These are phyloP conservation scores for Cherax destructor DNA, from an alignment of 1,140 invertebrate genomes.

Conservation along the genomic window DNA sequence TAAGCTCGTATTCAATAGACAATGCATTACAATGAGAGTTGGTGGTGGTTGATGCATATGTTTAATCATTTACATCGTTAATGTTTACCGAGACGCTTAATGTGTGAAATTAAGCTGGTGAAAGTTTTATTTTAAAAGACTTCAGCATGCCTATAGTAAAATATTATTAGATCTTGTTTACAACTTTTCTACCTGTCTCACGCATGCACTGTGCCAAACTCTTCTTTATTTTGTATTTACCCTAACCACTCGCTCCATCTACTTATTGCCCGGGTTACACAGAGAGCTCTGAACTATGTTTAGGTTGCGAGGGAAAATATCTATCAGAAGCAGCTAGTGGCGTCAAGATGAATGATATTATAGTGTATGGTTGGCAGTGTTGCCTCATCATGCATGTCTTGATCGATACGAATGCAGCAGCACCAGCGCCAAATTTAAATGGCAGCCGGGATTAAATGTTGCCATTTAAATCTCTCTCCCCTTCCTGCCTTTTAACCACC, in stretches of 20 bases:
- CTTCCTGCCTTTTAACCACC: too few species aligned
- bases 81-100: neutral
- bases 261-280: neutral
- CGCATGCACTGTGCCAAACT: slow-evolving; percentile 37
- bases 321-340: neutral
- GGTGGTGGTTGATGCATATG: neutral
- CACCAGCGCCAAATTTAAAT: slow-evolving; percentile 45
- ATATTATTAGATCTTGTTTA: slow-evolving; percentile 69
- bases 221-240: slow-evolving; percentile 2
- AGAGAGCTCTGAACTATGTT: neutral
- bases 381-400: slow-evolving; percentile 38
- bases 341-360: neutral
- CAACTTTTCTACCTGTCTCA: slow-evolving; percentile 68
- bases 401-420: slow-evolving; percentile 59
- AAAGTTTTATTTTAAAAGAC: slow-evolving; percentile 64
- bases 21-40: neutral
- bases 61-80: neutral
- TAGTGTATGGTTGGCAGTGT: neutral
- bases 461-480: too few species aligned
- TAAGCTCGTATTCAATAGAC: neutral
- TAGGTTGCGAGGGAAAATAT: neutral
- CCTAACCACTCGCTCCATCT: neutral
- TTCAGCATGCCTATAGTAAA: slow-evolving; percentile 59
- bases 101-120: slow-evolving; percentile 2
- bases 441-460: neutral